Evolutionary conservation across 2,888 invertebrate genomes (phyloP).

Genomic region (Brachylomia viminalis): DNA sequence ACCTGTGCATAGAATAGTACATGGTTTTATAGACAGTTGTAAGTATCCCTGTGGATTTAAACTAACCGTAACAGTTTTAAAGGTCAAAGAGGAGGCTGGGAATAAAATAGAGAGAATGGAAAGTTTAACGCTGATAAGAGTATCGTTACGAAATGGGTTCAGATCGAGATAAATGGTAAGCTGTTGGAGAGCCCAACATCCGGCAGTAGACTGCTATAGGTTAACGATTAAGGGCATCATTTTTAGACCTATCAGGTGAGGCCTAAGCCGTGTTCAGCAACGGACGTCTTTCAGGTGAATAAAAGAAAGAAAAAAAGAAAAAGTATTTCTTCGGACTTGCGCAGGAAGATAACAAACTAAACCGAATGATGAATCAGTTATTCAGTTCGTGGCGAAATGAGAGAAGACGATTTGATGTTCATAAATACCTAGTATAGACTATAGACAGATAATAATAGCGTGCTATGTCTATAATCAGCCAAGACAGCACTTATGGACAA

Average conservation of each 20-base stretch:
- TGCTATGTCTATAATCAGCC: no score
- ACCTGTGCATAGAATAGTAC: neutral
- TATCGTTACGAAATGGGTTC: neutral
- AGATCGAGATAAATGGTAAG: neutral
- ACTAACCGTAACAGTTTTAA: neutral
- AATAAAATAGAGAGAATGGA: neutral
- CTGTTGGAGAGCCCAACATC: neutral
- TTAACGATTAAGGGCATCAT: neutral
- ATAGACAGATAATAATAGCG: no score
- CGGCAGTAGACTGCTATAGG: neutral
- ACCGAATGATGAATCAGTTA: neutral
- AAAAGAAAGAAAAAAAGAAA: neutral
- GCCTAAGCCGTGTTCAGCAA: neutral
- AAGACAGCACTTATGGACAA: no score
- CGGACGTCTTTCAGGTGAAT: neutral
- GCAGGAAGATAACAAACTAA: neutral
- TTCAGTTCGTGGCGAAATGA: neutral
- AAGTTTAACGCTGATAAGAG: neutral
- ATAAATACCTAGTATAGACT: no score
- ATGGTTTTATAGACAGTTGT: neutral
- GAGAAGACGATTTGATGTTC: neutral
- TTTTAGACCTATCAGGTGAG: neutral
- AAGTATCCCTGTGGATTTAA: slow-evolving; percentile 5
- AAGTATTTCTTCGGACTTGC: neutral
- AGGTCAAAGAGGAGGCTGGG: slow-evolving; percentile 12